Base-by-base conservation (phyloP, 1,140 invertebrate species). In the Phocides pigmalion region DNA sequence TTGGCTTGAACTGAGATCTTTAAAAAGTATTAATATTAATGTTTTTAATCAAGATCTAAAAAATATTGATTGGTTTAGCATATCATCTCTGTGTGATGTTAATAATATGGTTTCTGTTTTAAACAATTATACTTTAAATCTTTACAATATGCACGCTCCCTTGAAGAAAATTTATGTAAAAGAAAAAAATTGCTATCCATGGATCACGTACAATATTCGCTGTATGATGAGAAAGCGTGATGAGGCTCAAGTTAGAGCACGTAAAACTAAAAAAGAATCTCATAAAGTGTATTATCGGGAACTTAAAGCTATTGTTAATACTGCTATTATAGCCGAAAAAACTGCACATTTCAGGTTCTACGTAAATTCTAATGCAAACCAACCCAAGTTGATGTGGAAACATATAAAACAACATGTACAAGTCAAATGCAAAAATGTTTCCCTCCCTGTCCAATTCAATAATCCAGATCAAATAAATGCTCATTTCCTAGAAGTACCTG, bases 171-270 rank as follows among this genome's bases (percentile, higher is more conserved):
- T 44, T 50, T 4, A 41, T 4, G 15, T 47, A 42, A 70, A 50
- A 46, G 59, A 35, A 11, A 58, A 54, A 20, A n/a, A 25, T 3
- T n/a, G n/a, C n/a, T 59, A 49, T 25, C 68, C 64, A 0, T 71
- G 61, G 68, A 47, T 71, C 47, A 71, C 64, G 11, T 32, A 47
- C 35, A 71, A 62, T n/a, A 54, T 71, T n/a, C 64, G 44, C 50
- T 42, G 39, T 19, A 65, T 70, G 56, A 65, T 70, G 22, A 46
- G 6, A 4, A 20, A 35, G 9, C 46, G 63, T n/a, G 42, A 70
- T 32, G 8, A 58, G 28, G 49, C 46, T 4, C 54, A 50, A 9
- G 5, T 8, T 9, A 9, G 20, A 41, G 32, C 44, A 15, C 51
- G 16, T 3, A 47, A 35, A 35, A 44, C 39, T 17, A 65, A 62